Conservation (phyloP, 2,797 vertebrate genomes). For the Setipinna tenuifilis region DNA sequence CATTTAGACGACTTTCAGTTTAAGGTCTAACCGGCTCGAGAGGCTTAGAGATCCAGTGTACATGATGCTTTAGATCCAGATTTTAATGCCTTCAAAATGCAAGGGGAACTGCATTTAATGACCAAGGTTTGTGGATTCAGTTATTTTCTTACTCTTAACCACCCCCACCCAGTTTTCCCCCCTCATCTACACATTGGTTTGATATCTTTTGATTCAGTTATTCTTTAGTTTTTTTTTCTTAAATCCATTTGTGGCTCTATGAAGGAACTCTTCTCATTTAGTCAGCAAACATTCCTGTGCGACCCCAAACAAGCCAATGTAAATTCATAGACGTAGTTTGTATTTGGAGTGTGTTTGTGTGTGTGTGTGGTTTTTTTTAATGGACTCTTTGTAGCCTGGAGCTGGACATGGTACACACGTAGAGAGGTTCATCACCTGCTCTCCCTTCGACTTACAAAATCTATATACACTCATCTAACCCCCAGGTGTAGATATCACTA, state of each 20-base stretch:
- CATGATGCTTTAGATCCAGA: slow-evolving; percentile 66
- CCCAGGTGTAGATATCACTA: slow-evolving; percentile 4
- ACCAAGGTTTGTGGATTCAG: slow-evolving; percentile 67
- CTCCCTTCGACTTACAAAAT: slow-evolving; percentile 41
- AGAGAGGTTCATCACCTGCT: slow-evolving; percentile 46
- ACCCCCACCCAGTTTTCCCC: slow-evolving; percentile 53
- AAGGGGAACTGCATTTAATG: slow-evolving; percentile 66
- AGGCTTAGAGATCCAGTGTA: slow-evolving; percentile 65
- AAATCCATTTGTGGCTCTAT: slow-evolving; percentile 38
- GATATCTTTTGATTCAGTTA: slow-evolving; percentile 49
- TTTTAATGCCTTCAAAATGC: slow-evolving; percentile 63
- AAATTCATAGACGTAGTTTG: slow-evolving; percentile 39
- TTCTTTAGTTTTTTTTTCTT: slow-evolving; percentile 45
- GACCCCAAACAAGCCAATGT: neutral
- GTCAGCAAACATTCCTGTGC: slow-evolving; percentile 18
- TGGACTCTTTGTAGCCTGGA: neutral
- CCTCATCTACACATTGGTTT: slow-evolving; percentile 62
- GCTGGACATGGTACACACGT: slow-evolving; percentile 21
- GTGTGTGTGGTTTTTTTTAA: slow-evolving; percentile 12
- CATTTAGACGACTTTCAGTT: slow-evolving; percentile 66
- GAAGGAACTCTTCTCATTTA: slow-evolving; percentile 34
- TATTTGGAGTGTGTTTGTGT: slow-evolving; percentile 34
- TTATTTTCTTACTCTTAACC: slow-evolving; percentile 64
- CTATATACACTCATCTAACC: slow-evolving; percentile 18
- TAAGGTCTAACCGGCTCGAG: slow-evolving; percentile 64